Percentiles rank a stretch among this genome's conserved stretches.
These are phyloP conservation scores for Loxodonta africana DNA, from an alignment of 2,113 vertebrate genomes.

Conservation along the genomic window DNA sequence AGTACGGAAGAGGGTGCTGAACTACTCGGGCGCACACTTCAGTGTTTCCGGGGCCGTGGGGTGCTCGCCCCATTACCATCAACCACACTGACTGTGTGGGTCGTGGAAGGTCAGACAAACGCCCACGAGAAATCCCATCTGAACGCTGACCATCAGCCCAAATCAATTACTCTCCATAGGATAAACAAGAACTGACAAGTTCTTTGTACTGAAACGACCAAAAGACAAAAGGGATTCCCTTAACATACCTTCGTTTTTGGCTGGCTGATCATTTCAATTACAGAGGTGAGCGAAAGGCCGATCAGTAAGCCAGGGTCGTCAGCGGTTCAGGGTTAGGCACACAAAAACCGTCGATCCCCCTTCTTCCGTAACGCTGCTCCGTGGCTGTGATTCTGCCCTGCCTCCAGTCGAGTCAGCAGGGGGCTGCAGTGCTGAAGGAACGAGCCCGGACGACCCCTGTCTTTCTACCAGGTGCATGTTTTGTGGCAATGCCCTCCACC, in stretches of 20 bases:
- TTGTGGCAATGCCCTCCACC: conserved; percentile 79
- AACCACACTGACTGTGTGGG: not conserved
- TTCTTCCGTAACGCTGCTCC: conserved; percentile 68
- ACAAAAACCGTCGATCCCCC: conserved; percentile 66
- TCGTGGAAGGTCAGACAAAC: conserved; percentile 65
- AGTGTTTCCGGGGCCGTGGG: not conserved
- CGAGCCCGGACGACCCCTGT: too few relatives aligned
- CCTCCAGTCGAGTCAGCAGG: conserved; percentile 89
- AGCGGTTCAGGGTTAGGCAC: conserved; percentile 53
- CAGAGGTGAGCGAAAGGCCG: conserved; percentile 63
- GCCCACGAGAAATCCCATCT: conserved; percentile 63
- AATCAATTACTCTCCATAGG: conserved; percentile 53
- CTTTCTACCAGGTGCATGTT: too few relatives aligned
- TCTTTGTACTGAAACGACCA: conserved; percentile 63
- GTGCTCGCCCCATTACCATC: not conserved
- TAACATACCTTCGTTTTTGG: not conserved
- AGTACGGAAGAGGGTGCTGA: not conserved
- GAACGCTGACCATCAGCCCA: conserved; percentile 56
- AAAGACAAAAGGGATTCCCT: conserved; percentile 72
- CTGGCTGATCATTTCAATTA: conserved; percentile 56
- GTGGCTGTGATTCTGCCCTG: conserved; percentile 38
- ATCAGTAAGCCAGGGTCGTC: conserved; percentile 45
- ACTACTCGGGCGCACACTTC: too few relatives aligned
- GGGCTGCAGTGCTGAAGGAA: conserved; percentile 85
- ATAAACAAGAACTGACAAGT: conserved; percentile 71